Conservation (phyloP, 2,888 invertebrate genomes). For the Sicus ferrugineus region DNA sequence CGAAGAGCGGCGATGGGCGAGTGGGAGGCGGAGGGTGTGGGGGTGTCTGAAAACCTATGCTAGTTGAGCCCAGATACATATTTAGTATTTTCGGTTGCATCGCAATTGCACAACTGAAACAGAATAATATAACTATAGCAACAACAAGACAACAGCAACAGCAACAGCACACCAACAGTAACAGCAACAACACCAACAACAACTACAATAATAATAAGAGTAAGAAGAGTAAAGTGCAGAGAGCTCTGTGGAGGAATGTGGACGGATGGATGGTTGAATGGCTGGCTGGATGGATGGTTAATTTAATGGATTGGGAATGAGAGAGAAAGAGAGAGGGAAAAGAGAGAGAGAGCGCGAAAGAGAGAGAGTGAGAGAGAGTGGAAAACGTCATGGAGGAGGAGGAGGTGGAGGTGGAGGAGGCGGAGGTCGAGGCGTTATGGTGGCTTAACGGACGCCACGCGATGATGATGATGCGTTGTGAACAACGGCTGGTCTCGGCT, state of each 20-base stretch:
- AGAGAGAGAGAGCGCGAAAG: no score
- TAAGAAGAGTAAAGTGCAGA: slow-evolving; percentile 27
- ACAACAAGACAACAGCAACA: slow-evolving; percentile 31
- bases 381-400: not conserved
- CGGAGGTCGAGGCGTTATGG: not conserved
- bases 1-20: not conserved
- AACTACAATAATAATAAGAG: slow-evolving; percentile 28
- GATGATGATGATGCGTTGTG: slow-evolving; percentile 1
- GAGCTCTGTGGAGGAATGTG: slow-evolving; percentile 29
- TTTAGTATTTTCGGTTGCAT: slow-evolving; percentile 37
- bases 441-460: no score
- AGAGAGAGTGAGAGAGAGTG: not conserved
- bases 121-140: slow-evolving; percentile 35
- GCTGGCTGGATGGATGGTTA: not conserved
- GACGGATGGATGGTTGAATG: slow-evolving; percentile 10
- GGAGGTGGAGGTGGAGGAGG: not conserved
- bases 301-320: not conserved
- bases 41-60: not conserved
- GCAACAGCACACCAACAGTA: slow-evolving; percentile 24
- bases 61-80: slow-evolving; percentile 29
- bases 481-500: not conserved
- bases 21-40: not conserved
- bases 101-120: slow-evolving; percentile 37
- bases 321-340: not conserved
- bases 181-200: slow-evolving; percentile 19